Base-by-base conservation (phyloP, 2,888 invertebrate species). In the Pachymerium ferrugineum region DNA sequence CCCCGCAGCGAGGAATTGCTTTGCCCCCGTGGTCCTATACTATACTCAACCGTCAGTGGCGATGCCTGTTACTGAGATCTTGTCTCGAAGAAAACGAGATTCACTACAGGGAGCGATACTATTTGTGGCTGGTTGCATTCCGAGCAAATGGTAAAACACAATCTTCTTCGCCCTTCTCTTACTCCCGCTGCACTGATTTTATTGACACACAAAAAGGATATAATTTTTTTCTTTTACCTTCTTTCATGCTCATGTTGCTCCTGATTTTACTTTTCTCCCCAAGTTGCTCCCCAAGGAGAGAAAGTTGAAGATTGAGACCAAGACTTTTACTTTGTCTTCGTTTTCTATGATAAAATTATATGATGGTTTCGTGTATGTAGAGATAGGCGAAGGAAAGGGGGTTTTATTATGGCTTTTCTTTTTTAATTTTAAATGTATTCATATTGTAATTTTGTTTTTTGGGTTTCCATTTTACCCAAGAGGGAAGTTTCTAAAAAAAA, bases 31-130 rank as follows among this genome's bases (percentile, higher is more conserved):
- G 47, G 47, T 47, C 47, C 47, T 19, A 47, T 47, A 47, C 47
- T 47, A 47, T 47, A 47, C 47, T 47, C 47, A 47, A 47, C 47
- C 47, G 47, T 47, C 47, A 47, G 47, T 47, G 47, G 47, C 47
- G 47, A 47, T 47, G 47, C 47, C 47, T 47, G 47, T 47, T 47
- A 47, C 47, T 47, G 47, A 47, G 47, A 47, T 47, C 47, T 47
- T 47, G 47, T 47, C 47, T 47, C 22, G 12, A 22, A 47, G 47
- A 47, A 47, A 47, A 47, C 47, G 47, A 47, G 47, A 47, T 47
- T 47, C 47, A 47, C 47, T 47, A 47, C 47, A 47, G 47, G 47
- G 47, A 47, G 47, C 47, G 47, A 47, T 47, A 47, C 47, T 47
- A 47, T 47, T 47, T 47, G 47, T 19, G 47, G 47, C 47, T 47